Percentiles rank a stretch among this genome's conserved stretches.
phyloP scores from a whole-genome alignment of 1,140 invertebrate species.

The Eurytemora carolleeae region DNA sequence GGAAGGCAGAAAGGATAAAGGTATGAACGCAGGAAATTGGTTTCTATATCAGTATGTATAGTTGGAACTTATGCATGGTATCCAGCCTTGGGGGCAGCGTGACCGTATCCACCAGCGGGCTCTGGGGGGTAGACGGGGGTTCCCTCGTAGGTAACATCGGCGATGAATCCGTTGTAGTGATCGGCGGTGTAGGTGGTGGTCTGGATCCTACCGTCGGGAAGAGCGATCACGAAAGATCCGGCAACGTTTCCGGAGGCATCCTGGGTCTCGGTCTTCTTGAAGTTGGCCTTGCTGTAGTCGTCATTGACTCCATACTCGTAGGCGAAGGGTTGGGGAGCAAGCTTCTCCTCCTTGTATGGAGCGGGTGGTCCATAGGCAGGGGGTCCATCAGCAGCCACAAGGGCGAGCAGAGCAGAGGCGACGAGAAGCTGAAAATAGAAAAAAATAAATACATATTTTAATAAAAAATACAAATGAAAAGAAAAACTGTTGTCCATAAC shows the following conservation, averaged over 20 bases:
- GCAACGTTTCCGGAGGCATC: slow-evolving; percentile 11
- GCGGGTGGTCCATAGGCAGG: neutral
- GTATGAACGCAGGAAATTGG: no score
- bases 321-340: slow-evolving; percentile 11
- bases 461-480: no score
- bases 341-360: neutral
- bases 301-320: slow-evolving; percentile 15
- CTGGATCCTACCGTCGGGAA: slow-evolving; percentile 11
- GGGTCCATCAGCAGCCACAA: neutral
- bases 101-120: neutral
- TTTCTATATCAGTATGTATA: no score
- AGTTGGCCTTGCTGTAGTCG: slow-evolving; percentile 7
- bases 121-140: slow-evolving; percentile 5
- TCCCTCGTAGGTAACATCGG: slow-evolving; percentile 14
- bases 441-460: neutral
- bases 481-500: no score
- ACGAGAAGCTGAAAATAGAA: neutral
- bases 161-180: slow-evolving; percentile 9
- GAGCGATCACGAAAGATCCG: slow-evolving; percentile 1
- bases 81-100: slow-evolving; percentile 10
- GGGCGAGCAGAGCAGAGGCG: neutral
- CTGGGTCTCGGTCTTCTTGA: slow-evolving; percentile 11
- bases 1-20: no score
- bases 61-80: no score
- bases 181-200: slow-evolving; percentile 9